Evolutionary conservation across 1,140 invertebrate genomes (phyloP), one percentile per base, ranked within the genome.

Genomic region (Medauroidea extradentata): DNA sequence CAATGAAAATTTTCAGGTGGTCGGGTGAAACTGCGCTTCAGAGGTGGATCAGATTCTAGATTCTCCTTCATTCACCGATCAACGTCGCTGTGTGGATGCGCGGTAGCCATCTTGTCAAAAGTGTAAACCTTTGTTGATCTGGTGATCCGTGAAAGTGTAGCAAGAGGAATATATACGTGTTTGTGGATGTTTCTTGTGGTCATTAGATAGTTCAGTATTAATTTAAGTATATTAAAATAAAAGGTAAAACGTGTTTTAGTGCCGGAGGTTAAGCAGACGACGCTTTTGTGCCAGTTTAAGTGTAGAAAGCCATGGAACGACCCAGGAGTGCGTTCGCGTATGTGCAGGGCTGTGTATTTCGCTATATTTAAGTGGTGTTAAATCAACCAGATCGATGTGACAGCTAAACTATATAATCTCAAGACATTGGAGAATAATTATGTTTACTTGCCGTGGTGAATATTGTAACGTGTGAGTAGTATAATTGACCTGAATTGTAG

Each of bases 91-190:
- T 65, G 48, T 54, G 52, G 57, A 60, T 63, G 63, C 63, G 61
- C 63, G 63, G 63, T 53, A 65, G 63, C 63, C 63, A 65, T 65
- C 63, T 65, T 65, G 63, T 57, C 60, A 65, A 50, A 63, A 63
- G 39, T 60, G 52, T 53, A 48, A 54, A 54, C 52, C 58, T 60
- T 60, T 54, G 58, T 60, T 60, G 50, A 44, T 54, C 41, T 25
- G 44, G 46, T 39, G 48, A 50, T 29, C 14, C 51, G 21, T 25
- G 39, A 58, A 58, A 58, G 60, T 58, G 52, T 58, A 50, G 4
- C 29, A 11, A 7, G 29, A 34, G 29, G 51, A 59, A 62, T 48
- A 48, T 46, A 62, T 58, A 52, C 49, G 46, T 39, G 50, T 42
- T 57, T 56, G 55, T 60, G 48, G 34, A 48, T 43, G 41, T 46